Evolutionary conservation across 2,888 invertebrate species (phyloP).

Genomic region (Aphidius colemani): DNA sequence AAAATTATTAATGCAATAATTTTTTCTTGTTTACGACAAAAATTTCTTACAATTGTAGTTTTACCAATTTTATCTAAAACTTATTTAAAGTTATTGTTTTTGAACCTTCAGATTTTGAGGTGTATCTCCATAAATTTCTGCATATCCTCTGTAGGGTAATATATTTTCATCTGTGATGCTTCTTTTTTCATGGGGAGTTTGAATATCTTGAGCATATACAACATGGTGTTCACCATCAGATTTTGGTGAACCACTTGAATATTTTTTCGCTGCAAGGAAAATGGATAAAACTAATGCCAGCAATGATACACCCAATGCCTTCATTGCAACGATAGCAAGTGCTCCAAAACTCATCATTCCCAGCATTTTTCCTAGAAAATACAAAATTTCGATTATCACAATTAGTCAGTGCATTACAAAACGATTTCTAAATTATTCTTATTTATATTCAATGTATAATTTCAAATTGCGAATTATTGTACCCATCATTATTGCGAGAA

Average conservation of each 20-base stretch:
- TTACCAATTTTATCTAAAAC: neutral
- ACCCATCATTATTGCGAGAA: conserved; percentile 76
- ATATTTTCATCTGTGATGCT: conserved; percentile 55
- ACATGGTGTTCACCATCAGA: conserved; percentile 65
- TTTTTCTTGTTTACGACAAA: neutral
- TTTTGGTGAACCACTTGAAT: conserved; percentile 65
- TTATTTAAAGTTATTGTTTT: neutral
- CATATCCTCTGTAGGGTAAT: conserved; percentile 60
- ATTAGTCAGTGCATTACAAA: neutral
- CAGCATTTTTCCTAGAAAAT: conserved; percentile 66
- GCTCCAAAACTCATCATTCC: conserved; percentile 78
- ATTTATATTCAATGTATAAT: conserved; percentile 8
- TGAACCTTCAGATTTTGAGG: conserved; percentile 12
- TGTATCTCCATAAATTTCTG: conserved; percentile 40
- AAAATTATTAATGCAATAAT: no score
- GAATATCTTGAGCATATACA: conserved; percentile 65
- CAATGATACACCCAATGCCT: conserved; percentile 73
- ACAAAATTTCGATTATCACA: neutral
- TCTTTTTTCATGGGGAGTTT: conserved; percentile 65
- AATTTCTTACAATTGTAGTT: neutral
- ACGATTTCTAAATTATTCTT: neutral
- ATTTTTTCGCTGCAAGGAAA: conserved; percentile 76
- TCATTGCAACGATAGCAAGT: conserved; percentile 77
- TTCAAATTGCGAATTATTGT: conserved; percentile 29
- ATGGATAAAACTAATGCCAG: conserved; percentile 76